Evolutionary conservation across 30 jellyfish, hydroid and myxozoan species (phyloP), one percentile per base, ranked within the genome.

Genomic region (Chrysaora quinquecirrha): DNA sequence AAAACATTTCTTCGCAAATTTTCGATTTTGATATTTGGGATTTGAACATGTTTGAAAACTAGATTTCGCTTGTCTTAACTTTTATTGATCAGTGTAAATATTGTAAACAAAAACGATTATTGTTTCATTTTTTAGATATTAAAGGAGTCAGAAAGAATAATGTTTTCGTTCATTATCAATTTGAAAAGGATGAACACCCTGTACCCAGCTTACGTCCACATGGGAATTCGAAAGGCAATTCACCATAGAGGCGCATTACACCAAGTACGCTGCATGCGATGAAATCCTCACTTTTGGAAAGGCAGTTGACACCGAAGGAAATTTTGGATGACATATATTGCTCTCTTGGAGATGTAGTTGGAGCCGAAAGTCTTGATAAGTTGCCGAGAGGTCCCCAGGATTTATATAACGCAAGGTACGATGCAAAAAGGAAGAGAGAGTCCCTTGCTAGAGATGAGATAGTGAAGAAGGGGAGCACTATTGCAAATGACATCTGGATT

Each of bases 341-440:
- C 76, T 64, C 76, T 3, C 49, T 24, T 2, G 76, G 76, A 9
- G 48, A 25, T 24, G 76, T 64, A 14, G 1, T 1, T 64, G 76
- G 76, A 14, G 76, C 76, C 14, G 49, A 38, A 1, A 22, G 48
- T 24, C 54, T 64, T 64, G 76, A 38, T 64, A 1, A 64, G 10
- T 10, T 64, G 0, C 76, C 76, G 2, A 6, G 76, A 0, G 76
- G 76, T 64, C 76, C 76, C 1, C 24, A 19, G 0, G 76, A 64
- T 10, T 0, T 64, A 3, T 64, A 64, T 0, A 22, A 64, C 21
- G 76, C 76, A 1, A 64, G 76, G 34, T 50, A 64, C 0, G 54
- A 33, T 64, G 76, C 54, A 0, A 64, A 64, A 24, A 1, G 4
- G 76, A 64, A 19, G 30, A 64, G 24, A 1, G 54, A 38, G 54